Evolutionary conservation across 2,797 vertebrate species (phyloP), one percentile per base, ranked within the genome.

Genomic region (Florisuga fusca): DNA sequence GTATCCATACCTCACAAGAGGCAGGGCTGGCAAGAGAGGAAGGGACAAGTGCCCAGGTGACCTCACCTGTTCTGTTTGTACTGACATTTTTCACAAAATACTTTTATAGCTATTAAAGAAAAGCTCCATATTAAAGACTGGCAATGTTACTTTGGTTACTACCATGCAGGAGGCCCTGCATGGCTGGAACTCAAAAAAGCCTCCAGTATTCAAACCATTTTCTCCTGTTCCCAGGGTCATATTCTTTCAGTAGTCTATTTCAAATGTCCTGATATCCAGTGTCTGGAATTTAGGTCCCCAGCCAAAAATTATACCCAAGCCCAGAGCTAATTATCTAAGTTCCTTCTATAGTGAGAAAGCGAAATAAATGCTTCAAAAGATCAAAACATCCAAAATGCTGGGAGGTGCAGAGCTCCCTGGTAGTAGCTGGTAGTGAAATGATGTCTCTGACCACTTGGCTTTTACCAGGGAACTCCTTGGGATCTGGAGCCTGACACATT

Each of bases 301-400:
- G 87, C 82, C 79, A 91, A 78, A 95, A 89, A 93, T 55, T 0
- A 77, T 72, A 95, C 31, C 66, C 73, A 94, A 96, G 46, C 11
- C 64, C 41, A 86, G 33, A 87, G 54, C n/a, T 87, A 81, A 86
- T 93, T 91, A 54, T 89, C 64, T 58, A 50, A 58, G 58, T 19
- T 93, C 33, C 36, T 77, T 77, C 64, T 80, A 8, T 29, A 72
- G 53, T 61, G 80, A 87, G 27, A 67, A 73, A 94, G 87, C 74
- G 38, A 85, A 92, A 89, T 34, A 89, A 87, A 78, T 81, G 23
- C 50, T 93, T 92, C 81, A 67, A 83, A 91, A 80, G 64, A 89
- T 82, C 46, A 91, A 71, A 93, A 84, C 48, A 29, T 7, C 46
- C 0, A 0, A 89, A 93, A 72, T 73, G 15, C 25, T 72, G 80